These are phyloP conservation scores for Dendrolimus kikuchii DNA, from an alignment of 1,140 invertebrate genomes.

Conservation along the genomic window DNA sequence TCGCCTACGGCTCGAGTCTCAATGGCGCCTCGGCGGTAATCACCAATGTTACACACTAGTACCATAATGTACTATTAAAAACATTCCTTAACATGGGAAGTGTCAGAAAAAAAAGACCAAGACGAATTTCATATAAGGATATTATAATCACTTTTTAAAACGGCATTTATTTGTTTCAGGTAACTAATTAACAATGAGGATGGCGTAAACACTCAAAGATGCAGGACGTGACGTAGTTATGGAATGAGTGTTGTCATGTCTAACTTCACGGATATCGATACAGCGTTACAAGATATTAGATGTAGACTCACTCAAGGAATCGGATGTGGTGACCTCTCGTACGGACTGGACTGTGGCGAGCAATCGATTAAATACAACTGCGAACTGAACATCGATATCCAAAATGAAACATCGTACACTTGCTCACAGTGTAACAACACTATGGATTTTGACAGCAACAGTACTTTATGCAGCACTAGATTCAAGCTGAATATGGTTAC, in stretches of 20 bases:
- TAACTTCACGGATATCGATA: conserved; percentile 41
- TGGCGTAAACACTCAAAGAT: conserved; percentile 17
- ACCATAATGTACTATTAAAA: no score
- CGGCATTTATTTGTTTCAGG: conserved; percentile 19
- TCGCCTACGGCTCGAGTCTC: no score
- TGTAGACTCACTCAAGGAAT: conserved; percentile 33
- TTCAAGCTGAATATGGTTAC: conserved; percentile 58
- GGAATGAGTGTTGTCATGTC: conserved; percentile 37
- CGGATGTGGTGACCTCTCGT: conserved; percentile 29
- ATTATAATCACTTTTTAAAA: not conserved
- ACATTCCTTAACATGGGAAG: no score
- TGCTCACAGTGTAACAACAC: conserved; percentile 48
- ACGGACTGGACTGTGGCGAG: conserved; percentile 41
- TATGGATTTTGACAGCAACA: conserved; percentile 35
- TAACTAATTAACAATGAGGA: conserved; percentile 8
- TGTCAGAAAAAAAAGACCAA: no score
- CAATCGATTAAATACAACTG: conserved; percentile 40
- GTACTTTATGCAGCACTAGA: conserved; percentile 41
- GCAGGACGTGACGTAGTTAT: conserved; percentile 39
- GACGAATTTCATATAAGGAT: no score
- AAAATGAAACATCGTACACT: conserved; percentile 63
- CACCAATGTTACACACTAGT: no score
- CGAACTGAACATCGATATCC: conserved; percentile 50
- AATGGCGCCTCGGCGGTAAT: no score
- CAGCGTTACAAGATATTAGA: conserved; percentile 37